A percentile compares a stretch with the other conserved stretches of the same genome.
These are phyloP conservation scores for Microdon myrmicae DNA, from an alignment of 2,888 invertebrate species.

Conservation along the genomic window DNA sequence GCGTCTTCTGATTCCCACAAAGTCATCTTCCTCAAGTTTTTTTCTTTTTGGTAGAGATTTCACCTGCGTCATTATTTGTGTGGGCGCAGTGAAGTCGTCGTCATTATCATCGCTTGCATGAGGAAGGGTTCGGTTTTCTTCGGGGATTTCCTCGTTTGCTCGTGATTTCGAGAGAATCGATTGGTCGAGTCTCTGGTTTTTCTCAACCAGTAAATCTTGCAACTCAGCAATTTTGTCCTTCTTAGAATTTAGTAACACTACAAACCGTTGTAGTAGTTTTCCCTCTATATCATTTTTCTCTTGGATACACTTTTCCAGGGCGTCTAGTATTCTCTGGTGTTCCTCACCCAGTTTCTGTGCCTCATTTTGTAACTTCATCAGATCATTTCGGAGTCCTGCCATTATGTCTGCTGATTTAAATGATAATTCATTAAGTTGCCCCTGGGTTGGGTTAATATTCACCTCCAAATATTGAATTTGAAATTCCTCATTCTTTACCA, in stretches of 20 bases:
- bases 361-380: conserved; percentile 3
- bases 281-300: conserved; percentile 53
- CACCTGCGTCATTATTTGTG: conserved; percentile 31
- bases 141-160: not conserved
- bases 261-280: conserved; percentile 57
- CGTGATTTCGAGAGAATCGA: not conserved
- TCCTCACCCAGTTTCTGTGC: conserved; percentile 14
- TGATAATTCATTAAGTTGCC: conserved; percentile 30
- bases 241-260: conserved; percentile 58
- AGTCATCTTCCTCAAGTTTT: conserved; percentile 13
- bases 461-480: conserved; percentile 57
- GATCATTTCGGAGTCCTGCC: conserved; percentile 10
- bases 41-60: conserved; percentile 34
- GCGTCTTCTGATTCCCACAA: not conserved
- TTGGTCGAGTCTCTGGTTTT: conserved; percentile 12
- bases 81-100: conserved; percentile 30
- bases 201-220: conserved; percentile 44
- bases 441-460: conserved; percentile 39
- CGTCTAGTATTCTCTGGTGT: conserved; percentile 38
- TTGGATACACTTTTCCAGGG: conserved; percentile 55
- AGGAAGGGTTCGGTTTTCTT: no score
- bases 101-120: not conserved
- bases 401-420: conserved; percentile 53
- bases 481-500: conserved; percentile 56
- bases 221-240: conserved; percentile 59